Conservation (phyloP, 1,140 invertebrate genomes). For the Akabosia matsudoensis region DNA sequence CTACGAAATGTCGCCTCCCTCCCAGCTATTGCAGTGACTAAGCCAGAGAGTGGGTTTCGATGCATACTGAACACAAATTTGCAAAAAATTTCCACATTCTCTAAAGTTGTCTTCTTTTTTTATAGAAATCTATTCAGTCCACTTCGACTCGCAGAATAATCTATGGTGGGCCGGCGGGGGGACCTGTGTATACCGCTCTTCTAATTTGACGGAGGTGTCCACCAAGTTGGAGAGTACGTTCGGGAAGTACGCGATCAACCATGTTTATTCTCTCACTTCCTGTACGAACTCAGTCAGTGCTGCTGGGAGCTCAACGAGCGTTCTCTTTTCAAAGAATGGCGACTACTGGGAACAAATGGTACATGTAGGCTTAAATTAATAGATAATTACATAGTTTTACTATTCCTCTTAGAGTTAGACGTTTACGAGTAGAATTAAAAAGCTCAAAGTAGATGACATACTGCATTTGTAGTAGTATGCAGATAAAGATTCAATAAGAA, state of each 20-base stretch:
- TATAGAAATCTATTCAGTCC: conserved; percentile 12
- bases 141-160: not conserved
- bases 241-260: not conserved
- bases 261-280: conserved; percentile 15
- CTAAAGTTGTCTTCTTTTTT: not conserved
- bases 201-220: not conserved
- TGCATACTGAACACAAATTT: not conserved
- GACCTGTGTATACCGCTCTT: not conserved
- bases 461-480: too few relatives aligned
- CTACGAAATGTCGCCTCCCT: not conserved
- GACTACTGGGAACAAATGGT: conserved; percentile 20
- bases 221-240: not conserved
- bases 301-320: not conserved
- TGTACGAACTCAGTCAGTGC: not conserved
- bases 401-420: too few relatives aligned
- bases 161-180: conserved; percentile 15
- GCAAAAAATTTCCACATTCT: not conserved
- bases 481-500: too few relatives aligned
- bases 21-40: not conserved
- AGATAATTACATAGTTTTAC: too few relatives aligned
- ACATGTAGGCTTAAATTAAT: too few relatives aligned
- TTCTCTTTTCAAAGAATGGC: conserved; percentile 14
- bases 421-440: too few relatives aligned
- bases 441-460: too few relatives aligned
- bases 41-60: conserved; percentile 1